Conservation (phyloP, 2,888 invertebrate species). For the Sepioteuthis lessoniana region DNA sequence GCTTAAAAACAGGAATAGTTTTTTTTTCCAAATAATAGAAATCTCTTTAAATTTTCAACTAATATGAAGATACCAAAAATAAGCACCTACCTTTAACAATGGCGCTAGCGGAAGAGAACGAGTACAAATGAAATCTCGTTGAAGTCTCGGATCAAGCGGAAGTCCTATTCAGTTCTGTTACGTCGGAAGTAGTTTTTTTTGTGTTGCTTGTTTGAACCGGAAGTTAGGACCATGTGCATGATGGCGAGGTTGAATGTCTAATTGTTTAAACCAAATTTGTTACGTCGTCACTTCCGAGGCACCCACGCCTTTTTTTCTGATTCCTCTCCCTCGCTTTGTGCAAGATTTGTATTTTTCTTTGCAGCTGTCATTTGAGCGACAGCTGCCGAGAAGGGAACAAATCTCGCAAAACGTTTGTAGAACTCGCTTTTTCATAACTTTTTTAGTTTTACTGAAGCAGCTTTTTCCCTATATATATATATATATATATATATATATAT, state of each 20-base stretch:
- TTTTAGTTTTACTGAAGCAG: too few relatives aligned
- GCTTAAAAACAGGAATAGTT: neutral
- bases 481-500: too few relatives aligned
- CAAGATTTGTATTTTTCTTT: slow-evolving; percentile 23
- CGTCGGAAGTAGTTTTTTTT: neutral
- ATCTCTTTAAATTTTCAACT: neutral
- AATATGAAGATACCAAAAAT: neutral
- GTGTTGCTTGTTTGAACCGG: neutral
- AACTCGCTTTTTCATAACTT: neutral
- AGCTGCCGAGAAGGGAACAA: slow-evolving; percentile 4
- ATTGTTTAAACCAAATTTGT: neutral
- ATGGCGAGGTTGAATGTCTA: neutral
- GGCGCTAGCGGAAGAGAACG: slow-evolving; percentile 60
- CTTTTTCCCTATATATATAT: too few relatives aligned
- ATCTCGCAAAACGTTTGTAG: neutral
- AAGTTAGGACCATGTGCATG: neutral
- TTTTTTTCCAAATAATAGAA: neutral
- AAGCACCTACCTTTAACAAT: slow-evolving; percentile 52
- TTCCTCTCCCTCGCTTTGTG: neutral
- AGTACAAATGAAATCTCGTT: neutral
- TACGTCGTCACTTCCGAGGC: neutral
- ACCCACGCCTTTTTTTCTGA: slow-evolving; percentile 4
- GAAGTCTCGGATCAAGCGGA: neutral
- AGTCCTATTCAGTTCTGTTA: neutral
- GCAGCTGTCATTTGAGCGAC: neutral